These are phyloP conservation scores for Calliopsis andreniformis DNA, from an alignment of 1,140 invertebrate species.

Conservation along the genomic window DNA sequence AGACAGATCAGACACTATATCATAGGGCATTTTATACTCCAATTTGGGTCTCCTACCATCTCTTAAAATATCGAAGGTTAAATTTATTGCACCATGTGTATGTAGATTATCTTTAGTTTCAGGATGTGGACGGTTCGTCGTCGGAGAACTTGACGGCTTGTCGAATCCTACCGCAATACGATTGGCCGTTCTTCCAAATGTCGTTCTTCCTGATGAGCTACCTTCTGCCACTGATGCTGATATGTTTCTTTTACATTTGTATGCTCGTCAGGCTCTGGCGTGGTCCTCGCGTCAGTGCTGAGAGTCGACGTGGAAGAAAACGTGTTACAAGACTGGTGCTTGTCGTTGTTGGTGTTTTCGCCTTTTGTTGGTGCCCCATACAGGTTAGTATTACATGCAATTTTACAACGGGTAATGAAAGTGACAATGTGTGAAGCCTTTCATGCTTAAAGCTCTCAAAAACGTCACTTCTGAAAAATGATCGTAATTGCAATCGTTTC, in stretches of 20 bases:
- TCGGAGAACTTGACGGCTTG: conserved; percentile 71
- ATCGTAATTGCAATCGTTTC: too few relatives aligned
- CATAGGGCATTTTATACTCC: too few relatives aligned
- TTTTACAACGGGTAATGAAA: not conserved
- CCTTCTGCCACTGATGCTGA: conserved; percentile 91
- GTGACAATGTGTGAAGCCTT: not conserved
- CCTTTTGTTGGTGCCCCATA: conserved; percentile 97
- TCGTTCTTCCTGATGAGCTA: conserved; percentile 93
- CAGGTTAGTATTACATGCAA: conserved; percentile 84
- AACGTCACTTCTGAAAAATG: too few relatives aligned
- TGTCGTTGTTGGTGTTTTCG: conserved; percentile 96
- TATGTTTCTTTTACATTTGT: conserved; percentile 93
- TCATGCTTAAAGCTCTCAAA: not conserved
- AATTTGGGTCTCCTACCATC: too few relatives aligned
- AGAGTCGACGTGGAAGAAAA: conserved; percentile 91
- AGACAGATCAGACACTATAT: too few relatives aligned
- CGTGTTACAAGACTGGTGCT: conserved; percentile 96
- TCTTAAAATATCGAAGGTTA: too few relatives aligned
- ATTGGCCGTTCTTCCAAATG: conserved; percentile 83
- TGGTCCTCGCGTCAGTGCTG: conserved; percentile 87
- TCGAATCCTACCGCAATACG: conserved; percentile 72
- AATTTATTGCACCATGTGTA: too few relatives aligned
- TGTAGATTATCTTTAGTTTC: conserved; percentile 62
- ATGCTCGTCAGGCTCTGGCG: conserved; percentile 95
- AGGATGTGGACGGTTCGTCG: conserved; percentile 56